Evolutionary conservation across 1,140 invertebrate genomes (phyloP), one percentile per base, ranked within the genome.

Genomic region (Magallana ariakensis): DNA sequence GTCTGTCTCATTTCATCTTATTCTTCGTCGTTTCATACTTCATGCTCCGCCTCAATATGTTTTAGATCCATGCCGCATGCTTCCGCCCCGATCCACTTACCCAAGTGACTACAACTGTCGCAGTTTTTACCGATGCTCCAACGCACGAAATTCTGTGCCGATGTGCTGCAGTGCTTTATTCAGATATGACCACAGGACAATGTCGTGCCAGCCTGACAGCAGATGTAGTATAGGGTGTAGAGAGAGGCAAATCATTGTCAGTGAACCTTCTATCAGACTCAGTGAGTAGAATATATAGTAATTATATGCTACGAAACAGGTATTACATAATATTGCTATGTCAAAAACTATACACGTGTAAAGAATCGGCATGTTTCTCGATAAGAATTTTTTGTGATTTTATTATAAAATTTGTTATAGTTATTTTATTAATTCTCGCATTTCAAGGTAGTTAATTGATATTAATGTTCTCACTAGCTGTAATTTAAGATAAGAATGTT

Each of bases 41-140:
- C 33, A 46, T 46, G 33, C 3, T 46, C 33, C 33, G 33, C 33
- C 33, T 46, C 33, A 46, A 46, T 46, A 46, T 75, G 13, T 26
- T 75, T 9, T 26, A 75, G 66, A 75, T 75, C 66, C 66, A 13
- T 75, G 66, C 15, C 66, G 19, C 13, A 26, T 75, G 19, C 66
- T 26, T 10, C 66, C 66, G 2, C 7, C 22, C 4, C 66, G 66
- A 11, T 75, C 13, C 22, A 75, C 66, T 22, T 75, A 75, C 9
- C 66, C 66, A 3, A 75, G 66, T 75, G 66, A 26, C 22, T 75
- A 75, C 22, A 75, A 75, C 66, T 75, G 66, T 75, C 22, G 66
- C 4, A 75, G 66, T 26, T 75, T 75, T 8, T 75, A 75, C 66
- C 66, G 66, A 19, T 75, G 66, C 11, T 75, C 66, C 8, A 75